These are phyloP conservation scores for Subacronicta megacephala DNA, from an alignment of 2,888 invertebrate genomes.

Conservation along the genomic window DNA sequence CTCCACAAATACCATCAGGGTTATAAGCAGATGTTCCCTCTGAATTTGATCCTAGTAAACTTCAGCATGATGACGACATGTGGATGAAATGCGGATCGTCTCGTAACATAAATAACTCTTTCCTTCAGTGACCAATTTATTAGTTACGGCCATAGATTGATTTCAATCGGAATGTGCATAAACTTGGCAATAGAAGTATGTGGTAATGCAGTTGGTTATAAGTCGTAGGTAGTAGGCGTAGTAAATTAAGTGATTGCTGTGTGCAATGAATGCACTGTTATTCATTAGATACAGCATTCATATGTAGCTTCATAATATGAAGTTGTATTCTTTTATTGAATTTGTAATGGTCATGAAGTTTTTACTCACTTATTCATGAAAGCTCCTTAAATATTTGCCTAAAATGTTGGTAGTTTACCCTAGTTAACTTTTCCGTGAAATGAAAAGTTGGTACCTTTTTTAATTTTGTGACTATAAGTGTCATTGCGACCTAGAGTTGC, in stretches of 20 bases:
- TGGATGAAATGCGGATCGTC: not conserved
- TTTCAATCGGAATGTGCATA: constrained; percentile 50
- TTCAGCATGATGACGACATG: constrained; percentile 8
- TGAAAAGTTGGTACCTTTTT: too few species aligned
- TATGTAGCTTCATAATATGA: too few species aligned
- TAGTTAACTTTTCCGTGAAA: too few species aligned
- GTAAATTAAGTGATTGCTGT: constrained; percentile 31
- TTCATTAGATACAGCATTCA: constrained; percentile 1
- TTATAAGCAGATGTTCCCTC: not conserved
- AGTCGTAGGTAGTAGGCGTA: constrained; percentile 22
- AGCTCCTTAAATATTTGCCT: too few species aligned
- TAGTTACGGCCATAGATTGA: constrained; percentile 44
- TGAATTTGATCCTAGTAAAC: not conserved
- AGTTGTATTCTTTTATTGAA: too few species aligned
- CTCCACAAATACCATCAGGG: not conserved
- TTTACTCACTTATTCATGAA: too few species aligned
- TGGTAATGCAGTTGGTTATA: constrained; percentile 37
- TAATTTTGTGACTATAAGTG: too few species aligned
- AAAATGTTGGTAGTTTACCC: too few species aligned
- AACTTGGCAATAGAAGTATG: constrained; percentile 40
- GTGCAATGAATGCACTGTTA: constrained; percentile 20
- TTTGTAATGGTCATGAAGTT: too few species aligned
- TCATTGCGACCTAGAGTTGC: too few species aligned
- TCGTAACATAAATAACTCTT: constrained; percentile 27
- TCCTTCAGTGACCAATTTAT: constrained; percentile 39